Conservation (phyloP, 2,888 invertebrate species). For the Glyphotaelius pellucidus region DNA sequence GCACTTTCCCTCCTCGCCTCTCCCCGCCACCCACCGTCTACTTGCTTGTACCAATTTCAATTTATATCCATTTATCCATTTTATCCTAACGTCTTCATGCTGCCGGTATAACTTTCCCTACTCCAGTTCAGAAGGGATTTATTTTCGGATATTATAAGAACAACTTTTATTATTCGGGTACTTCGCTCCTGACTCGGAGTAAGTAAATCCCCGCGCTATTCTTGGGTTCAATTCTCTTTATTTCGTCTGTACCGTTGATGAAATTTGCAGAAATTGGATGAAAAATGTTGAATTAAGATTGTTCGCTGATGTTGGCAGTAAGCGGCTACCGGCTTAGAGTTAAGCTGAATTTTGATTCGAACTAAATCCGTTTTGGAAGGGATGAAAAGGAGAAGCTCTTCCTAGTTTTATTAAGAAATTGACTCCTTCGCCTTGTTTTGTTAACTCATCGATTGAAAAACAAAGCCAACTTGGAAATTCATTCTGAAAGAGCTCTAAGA, state of each 20-base stretch:
- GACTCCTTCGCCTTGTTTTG: constrained; percentile 8
- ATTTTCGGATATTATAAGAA: constrained; percentile 55
- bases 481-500: background rate
- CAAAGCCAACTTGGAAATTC: background rate
- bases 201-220: constrained; percentile 41
- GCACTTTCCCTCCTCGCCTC: too few species aligned
- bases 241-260: constrained; percentile 32
- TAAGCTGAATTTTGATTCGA: constrained; percentile 44
- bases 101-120: constrained; percentile 55
- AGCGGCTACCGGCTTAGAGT: constrained; percentile 33
- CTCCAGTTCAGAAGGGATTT: constrained; percentile 51
- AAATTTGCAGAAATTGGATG: constrained; percentile 45
- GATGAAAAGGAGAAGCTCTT: constrained; percentile 17
- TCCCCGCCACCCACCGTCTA: background rate
- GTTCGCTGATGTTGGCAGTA: constrained; percentile 43
- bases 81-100: constrained; percentile 59
- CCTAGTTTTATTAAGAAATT: constrained; percentile 24
- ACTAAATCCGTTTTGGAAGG: constrained; percentile 35
- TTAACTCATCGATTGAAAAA: background rate
- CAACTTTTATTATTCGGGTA: constrained; percentile 44
- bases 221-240: constrained; percentile 26
- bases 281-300: constrained; percentile 33
- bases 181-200: constrained; percentile 39
- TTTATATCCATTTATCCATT: constrained; percentile 65
- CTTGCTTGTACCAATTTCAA: constrained; percentile 65